phyloP scores from a whole-genome alignment of 2,113 vertebrate species.

The Corvus moneduloides region DNA sequence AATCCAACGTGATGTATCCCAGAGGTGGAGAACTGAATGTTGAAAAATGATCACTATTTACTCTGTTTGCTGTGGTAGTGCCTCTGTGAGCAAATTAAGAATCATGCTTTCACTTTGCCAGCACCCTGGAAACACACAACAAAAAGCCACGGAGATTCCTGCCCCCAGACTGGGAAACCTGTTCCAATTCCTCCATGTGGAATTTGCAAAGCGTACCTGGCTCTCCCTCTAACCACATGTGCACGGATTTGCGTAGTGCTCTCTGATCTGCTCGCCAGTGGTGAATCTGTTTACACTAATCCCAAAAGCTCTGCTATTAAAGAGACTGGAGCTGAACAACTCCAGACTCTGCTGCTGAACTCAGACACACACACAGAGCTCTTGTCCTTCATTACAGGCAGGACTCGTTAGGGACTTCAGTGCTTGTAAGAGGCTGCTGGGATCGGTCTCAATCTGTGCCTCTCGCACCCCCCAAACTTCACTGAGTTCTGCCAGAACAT shows the following conservation, averaged over 20 bases:
- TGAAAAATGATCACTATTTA: background rate
- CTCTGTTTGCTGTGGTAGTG: background rate
- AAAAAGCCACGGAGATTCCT: background rate
- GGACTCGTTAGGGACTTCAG: background rate
- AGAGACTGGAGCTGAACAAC: background rate
- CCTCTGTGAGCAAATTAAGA: background rate
- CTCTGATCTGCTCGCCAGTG: background rate
- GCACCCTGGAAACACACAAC: background rate
- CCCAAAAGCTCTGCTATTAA: background rate
- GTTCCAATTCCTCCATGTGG: background rate
- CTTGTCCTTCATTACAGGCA: background rate
- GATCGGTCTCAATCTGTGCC: background rate
- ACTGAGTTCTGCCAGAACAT: background rate
- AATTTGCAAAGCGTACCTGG: background rate
- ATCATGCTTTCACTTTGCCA: background rate
- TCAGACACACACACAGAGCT: background rate
- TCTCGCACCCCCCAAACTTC: background rate
- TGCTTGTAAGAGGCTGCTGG: background rate
- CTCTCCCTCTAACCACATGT: background rate
- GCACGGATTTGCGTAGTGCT: background rate
- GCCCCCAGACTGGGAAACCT: background rate
- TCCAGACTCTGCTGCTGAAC: background rate
- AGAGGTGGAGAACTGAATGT: background rate
- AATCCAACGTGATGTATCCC: background rate
- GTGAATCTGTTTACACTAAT: constrained; percentile 29